phyloP scores from a whole-genome alignment of 2,888 invertebrate species.

The Drosophila mercatorum region DNA sequence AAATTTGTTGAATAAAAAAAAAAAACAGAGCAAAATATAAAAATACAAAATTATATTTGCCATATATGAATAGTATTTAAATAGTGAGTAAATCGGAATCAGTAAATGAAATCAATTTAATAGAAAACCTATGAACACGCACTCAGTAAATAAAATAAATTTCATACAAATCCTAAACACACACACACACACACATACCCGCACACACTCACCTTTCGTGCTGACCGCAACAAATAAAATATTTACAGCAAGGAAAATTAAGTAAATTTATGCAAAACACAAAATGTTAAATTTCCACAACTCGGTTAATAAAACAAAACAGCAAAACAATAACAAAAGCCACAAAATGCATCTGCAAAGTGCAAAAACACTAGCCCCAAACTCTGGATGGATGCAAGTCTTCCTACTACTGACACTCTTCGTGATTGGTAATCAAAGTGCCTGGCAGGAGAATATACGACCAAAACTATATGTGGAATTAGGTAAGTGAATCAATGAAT shows the following conservation, averaged over 20 bases:
- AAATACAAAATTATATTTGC: conserved; percentile 45
- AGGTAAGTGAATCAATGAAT: conserved; percentile 88
- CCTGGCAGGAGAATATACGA: conserved; percentile 96
- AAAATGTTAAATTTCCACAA: conserved; percentile 70
- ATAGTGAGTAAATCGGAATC: conserved; percentile 54
- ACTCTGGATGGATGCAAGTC: conserved; percentile 77
- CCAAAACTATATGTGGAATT: conserved; percentile 96
- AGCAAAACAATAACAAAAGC: conserved; percentile 48
- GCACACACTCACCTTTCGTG: neutral
- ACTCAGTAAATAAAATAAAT: conserved; percentile 14
- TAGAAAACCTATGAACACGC: conserved; percentile 36
- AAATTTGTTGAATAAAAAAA: conserved; percentile 56
- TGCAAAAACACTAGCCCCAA: conserved; percentile 57
- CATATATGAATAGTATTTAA: conserved; percentile 59
- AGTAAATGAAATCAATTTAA: conserved; percentile 64
- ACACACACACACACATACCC: neutral
- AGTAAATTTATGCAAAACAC: conserved; percentile 65
- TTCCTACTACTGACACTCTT: conserved; percentile 83
- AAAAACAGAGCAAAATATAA: conserved; percentile 30
- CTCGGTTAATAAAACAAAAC: conserved; percentile 55
- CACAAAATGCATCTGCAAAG: conserved; percentile 56
- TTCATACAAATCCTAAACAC: conserved; percentile 8
- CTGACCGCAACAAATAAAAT: conserved; percentile 43
- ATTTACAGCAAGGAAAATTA: conserved; percentile 45
- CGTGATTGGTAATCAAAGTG: conserved; percentile 86